These are phyloP conservation scores for Callipepla squamata DNA, from an alignment of 2,113 vertebrate species.

Conservation along the genomic window DNA sequence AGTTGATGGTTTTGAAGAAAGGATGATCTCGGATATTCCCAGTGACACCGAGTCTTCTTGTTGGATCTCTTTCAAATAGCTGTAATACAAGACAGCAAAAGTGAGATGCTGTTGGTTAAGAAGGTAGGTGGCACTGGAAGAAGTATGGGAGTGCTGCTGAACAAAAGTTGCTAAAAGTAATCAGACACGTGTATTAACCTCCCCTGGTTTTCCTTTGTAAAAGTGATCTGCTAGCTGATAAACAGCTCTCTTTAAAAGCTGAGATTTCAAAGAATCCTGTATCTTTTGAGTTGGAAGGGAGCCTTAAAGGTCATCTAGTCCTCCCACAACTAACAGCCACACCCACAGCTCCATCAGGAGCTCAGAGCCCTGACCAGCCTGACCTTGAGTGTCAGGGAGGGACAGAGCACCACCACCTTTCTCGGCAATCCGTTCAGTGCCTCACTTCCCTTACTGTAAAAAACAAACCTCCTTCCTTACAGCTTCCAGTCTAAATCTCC, in stretches of 20 bases:
- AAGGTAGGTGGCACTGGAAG: background rate
- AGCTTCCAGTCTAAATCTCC: background rate
- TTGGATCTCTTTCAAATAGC: constrained; percentile 94
- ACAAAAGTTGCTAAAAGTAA: background rate
- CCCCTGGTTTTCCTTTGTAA: background rate
- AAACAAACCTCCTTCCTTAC: background rate
- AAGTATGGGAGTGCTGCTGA: fast-evolving
- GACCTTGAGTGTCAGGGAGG: background rate
- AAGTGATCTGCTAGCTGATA: background rate
- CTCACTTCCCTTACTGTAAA: no score
- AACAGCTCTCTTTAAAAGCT: background rate
- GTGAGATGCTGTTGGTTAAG: no score
- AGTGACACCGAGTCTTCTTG: constrained; percentile 88
- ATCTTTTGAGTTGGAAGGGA: background rate
- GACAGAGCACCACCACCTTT: no score
- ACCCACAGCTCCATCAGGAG: background rate
- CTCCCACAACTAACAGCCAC: background rate
- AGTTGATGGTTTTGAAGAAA: constrained; percentile 95
- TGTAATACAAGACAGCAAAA: constrained; percentile 59
- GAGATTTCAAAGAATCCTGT: background rate
- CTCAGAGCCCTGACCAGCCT: background rate
- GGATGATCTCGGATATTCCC: constrained; percentile 88
- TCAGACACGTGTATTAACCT: background rate
- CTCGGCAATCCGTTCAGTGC: no score
- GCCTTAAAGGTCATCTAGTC: background rate